Percentiles rank a stretch among this genome's conserved stretches.
These are phyloP conservation scores for Porites rus DNA, from an alignment of 92 coral and sea anemone genomes.

Conservation along the genomic window DNA sequence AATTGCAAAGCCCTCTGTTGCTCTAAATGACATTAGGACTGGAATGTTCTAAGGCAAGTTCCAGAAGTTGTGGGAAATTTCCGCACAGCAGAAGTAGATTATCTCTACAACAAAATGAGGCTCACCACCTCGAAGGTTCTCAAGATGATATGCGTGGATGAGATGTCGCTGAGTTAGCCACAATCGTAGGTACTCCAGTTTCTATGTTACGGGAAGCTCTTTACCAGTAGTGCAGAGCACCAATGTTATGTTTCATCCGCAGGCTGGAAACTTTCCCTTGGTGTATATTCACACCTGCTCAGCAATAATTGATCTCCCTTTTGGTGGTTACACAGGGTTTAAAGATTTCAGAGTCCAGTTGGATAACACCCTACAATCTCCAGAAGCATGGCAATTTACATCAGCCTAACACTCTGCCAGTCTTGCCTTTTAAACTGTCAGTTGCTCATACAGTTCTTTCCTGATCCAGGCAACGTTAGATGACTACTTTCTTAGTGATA, in stretches of 20 bases:
- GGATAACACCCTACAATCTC: conserved; percentile 36
- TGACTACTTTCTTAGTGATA: too few relatives aligned
- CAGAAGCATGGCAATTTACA: conserved; percentile 51
- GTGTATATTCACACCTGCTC: conserved; percentile 57
- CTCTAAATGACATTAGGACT: not conserved
- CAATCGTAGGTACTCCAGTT: too few relatives aligned
- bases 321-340: conserved; percentile 46
- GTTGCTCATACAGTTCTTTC: too few relatives aligned
- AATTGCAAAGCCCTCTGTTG: conserved; percentile 30
- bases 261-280: conserved; percentile 27
- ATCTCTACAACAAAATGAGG: too few relatives aligned
- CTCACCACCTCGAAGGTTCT: too few relatives aligned
- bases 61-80: not conserved
- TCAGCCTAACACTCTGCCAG: not conserved
- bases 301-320: conserved; percentile 55
- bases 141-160: too few relatives aligned
- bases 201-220: conserved; percentile 23
- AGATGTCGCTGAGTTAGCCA: too few relatives aligned
- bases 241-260: conserved; percentile 18
- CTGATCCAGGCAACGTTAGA: too few relatives aligned
- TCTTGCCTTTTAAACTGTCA: too few relatives aligned
- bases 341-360: conserved; percentile 54
- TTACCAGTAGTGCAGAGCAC: conserved; percentile 24
- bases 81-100: too few relatives aligned
- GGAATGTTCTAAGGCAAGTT: not conserved